Evolutionary conservation across 2,888 invertebrate genomes (phyloP).

Genomic region (Drosophila pullipes): DNA sequence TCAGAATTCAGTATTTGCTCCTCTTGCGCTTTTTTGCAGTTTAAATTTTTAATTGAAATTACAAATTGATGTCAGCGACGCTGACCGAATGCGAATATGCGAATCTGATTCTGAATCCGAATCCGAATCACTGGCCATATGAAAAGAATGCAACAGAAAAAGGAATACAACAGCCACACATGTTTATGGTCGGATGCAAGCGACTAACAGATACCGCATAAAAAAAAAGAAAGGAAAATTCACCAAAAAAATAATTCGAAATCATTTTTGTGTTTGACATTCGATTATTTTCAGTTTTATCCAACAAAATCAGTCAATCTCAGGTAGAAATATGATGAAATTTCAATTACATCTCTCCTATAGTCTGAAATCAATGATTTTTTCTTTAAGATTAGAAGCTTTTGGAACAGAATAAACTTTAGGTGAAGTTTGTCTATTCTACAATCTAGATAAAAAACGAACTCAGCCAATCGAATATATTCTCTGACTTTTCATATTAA

Average conservation of each 20-base stretch:
- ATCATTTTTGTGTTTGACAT: not conserved
- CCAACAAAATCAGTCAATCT: not conserved
- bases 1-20: slow-evolving; percentile 5
- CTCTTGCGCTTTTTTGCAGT: slow-evolving; percentile 48
- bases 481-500: not conserved
- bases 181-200: not conserved
- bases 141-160: slow-evolving; percentile 26
- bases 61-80: slow-evolving; percentile 70
- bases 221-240: not conserved
- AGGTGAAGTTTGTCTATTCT: too few species aligned
- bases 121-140: slow-evolving; percentile 30
- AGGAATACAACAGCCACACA: not conserved
- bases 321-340: not conserved
- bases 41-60: slow-evolving; percentile 78
- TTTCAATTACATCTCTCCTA: not conserved
- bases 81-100: slow-evolving; percentile 41
- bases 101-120: slow-evolving; percentile 14
- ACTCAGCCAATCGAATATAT: not conserved
- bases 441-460: not conserved
- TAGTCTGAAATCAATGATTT: not conserved
- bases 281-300: not conserved
- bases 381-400: too few species aligned
- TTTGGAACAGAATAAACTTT: too few species aligned
- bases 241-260: not conserved
- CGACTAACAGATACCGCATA: not conserved